A percentile compares a stretch with the other conserved stretches of the same genome.
phyloP scores from a whole-genome alignment of 2,888 invertebrate species.

The Sarcophaga rosellei region DNA sequence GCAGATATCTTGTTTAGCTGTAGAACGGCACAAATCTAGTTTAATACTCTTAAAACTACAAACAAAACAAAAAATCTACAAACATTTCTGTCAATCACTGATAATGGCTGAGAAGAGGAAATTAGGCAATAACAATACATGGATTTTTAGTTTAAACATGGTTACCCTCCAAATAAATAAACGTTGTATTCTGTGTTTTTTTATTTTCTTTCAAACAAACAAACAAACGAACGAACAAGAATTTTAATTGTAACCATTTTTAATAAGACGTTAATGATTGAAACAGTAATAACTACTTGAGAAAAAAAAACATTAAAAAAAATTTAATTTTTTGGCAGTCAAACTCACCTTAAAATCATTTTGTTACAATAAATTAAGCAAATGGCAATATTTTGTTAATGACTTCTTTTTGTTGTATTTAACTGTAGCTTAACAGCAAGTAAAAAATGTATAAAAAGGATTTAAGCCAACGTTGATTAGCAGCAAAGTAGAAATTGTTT shows the following conservation, averaged over 20 bases:
- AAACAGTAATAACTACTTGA: constrained; percentile 33
- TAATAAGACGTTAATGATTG: constrained; percentile 46
- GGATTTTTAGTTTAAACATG: neutral
- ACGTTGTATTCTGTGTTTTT: neutral
- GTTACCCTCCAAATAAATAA: neutral
- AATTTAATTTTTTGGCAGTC: neutral
- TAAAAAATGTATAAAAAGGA: constrained; percentile 28
- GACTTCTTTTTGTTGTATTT: constrained; percentile 67
- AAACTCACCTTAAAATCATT: constrained; percentile 79
- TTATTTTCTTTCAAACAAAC: too few species aligned
- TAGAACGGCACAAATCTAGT: too few species aligned
- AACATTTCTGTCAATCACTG: neutral
- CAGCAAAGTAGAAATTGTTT: constrained; percentile 32
- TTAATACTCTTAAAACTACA: too few species aligned
- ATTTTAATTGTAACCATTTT: constrained; percentile 62
- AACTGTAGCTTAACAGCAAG: neutral
- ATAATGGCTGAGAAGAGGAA: neutral
- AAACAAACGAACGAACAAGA: constrained; percentile 12
- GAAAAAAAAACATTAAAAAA: constrained; percentile 49
- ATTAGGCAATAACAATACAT: neutral
- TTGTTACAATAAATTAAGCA: constrained; percentile 74
- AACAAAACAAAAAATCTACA: too few species aligned
- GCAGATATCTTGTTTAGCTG: too few species aligned
- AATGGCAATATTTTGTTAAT: constrained; percentile 71
- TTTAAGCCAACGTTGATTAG: constrained; percentile 73